Percentiles rank a stretch among this genome's conserved stretches.
phyloP scores from a whole-genome alignment of 2,888 invertebrate genomes.

The Drosophila paucipuncta region DNA sequence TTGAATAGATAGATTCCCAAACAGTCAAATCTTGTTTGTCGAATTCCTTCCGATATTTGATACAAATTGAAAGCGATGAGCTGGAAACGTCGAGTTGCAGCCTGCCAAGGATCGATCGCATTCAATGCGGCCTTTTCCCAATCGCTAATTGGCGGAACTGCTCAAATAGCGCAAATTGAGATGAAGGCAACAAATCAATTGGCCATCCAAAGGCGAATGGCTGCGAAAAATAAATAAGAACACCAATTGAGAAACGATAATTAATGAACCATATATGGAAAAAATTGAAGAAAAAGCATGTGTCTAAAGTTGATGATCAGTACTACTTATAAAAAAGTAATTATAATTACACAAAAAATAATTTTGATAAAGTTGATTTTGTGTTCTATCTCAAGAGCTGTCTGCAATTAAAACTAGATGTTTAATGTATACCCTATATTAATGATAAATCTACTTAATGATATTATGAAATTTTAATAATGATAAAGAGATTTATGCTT shows the following conservation, averaged over 20 bases:
- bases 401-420: neutral
- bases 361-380: neutral
- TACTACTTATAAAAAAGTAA: neutral
- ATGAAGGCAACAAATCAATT: constrained; percentile 37
- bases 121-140: constrained; percentile 9
- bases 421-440: too few species aligned
- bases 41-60: constrained; percentile 48
- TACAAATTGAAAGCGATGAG: constrained; percentile 77
- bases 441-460: too few species aligned
- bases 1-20: constrained; percentile 12
- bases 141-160: constrained; percentile 41
- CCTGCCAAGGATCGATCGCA: constrained; percentile 19
- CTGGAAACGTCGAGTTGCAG: constrained; percentile 72
- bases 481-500: neutral
- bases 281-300: neutral
- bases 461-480: neutral
- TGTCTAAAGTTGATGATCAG: neutral
- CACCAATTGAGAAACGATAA: neutral
- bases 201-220: constrained; percentile 3
- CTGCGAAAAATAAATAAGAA: neutral
- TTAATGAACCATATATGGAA: neutral
- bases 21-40: constrained; percentile 4
- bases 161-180: neutral
- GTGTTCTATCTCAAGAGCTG: neutral
- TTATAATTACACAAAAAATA: neutral